Percentiles rank a stretch among this genome's conserved stretches.
Evolutionary conservation across 2,113 vertebrate species (phyloP).

Genomic region (Phoenicopterus ruber): DNA sequence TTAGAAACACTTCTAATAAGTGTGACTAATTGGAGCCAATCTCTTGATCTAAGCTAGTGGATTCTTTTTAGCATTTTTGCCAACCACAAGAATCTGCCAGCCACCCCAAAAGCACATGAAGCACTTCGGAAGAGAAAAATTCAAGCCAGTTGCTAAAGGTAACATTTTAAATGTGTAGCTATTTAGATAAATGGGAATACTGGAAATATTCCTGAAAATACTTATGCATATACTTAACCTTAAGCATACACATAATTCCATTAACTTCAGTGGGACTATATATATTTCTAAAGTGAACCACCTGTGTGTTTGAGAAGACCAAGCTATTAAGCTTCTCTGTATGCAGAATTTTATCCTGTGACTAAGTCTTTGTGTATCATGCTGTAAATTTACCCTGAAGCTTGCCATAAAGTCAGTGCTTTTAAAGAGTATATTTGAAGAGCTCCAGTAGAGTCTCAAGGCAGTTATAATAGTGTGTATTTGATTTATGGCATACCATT

Average conservation of each 20-base stretch:
- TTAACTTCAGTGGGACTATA: conserved; percentile 19
- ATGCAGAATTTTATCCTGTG: conserved; percentile 11
- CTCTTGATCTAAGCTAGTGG: not conserved
- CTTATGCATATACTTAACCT: not conserved
- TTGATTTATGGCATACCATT: conserved; percentile 60
- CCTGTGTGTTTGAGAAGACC: conserved; percentile 30
- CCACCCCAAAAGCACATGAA: not conserved
- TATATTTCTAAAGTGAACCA: conserved; percentile 17
- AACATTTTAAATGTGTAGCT: not conserved
- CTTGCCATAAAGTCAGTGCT: conserved; percentile 40
- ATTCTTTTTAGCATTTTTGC: not conserved
- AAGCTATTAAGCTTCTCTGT: conserved; percentile 11
- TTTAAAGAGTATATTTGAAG: conserved; percentile 45
- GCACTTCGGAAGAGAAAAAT: not conserved
- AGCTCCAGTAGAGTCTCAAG: conserved; percentile 56
- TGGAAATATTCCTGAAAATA: conserved; percentile 15
- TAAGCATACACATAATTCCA: not conserved
- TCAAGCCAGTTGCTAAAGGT: not conserved
- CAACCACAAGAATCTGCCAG: not conserved
- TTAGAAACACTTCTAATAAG: not conserved
- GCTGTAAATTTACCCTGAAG: conserved; percentile 35
- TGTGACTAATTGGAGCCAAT: not conserved
- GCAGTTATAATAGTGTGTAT: conserved; percentile 36
- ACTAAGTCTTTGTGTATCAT: conserved; percentile 12
- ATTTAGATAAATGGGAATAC: not conserved